Evolutionary conservation across 2,888 invertebrate genomes (phyloP).

Genomic region (Xanthostigma xanthostigma): DNA sequence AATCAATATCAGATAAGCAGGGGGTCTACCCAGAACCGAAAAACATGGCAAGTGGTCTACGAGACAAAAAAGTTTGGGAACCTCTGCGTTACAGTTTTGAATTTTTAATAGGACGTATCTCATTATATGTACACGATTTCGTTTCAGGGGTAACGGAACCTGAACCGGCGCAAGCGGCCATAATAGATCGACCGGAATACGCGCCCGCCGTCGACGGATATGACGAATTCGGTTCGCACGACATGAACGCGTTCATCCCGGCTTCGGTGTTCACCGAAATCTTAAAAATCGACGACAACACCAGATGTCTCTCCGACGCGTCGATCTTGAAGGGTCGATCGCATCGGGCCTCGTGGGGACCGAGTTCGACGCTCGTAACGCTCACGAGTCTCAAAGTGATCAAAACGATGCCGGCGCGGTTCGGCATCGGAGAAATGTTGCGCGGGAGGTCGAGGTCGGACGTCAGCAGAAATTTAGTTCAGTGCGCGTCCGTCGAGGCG

Average conservation of each 20-base stretch:
- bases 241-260: too few species aligned
- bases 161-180: background rate
- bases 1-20: too few species aligned
- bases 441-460: too few species aligned
- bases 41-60: too few species aligned
- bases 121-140: too few species aligned
- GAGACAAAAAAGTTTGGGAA: too few species aligned
- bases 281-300: constrained; percentile 10
- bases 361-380: constrained; percentile 40
- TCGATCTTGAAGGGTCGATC: constrained; percentile 45
- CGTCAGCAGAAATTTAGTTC: too few species aligned
- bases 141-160: background rate
- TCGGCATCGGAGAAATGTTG: too few species aligned
- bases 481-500: too few species aligned
- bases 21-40: too few species aligned
- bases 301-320: constrained; percentile 37
- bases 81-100: too few species aligned
- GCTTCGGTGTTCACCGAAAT: background rate
- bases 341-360: constrained; percentile 62
- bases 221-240: background rate
- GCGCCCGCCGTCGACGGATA: background rate
- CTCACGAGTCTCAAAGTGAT: constrained; percentile 30
- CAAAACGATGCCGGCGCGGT: constrained; percentile 22
- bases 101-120: too few species aligned
- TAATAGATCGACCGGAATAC: background rate